Conservation (phyloP, 2,888 invertebrate genomes). For the Plebejus anna region DNA sequence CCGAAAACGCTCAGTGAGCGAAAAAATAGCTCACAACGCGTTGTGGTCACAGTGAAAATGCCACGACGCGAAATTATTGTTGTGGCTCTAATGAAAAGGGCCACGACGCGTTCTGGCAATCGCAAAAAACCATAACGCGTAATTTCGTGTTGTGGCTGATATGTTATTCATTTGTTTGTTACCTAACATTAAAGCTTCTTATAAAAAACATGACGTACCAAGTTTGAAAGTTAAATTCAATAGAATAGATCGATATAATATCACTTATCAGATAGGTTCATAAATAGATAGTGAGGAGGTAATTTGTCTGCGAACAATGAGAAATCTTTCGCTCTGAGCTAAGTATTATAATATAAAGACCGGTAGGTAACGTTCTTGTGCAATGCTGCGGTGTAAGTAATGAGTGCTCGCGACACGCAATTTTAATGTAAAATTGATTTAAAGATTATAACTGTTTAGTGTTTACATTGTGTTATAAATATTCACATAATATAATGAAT, state of each 20-base stretch:
- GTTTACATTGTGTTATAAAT: too few relatives aligned
- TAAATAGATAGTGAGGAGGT: constrained; percentile 36
- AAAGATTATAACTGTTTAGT: too few relatives aligned
- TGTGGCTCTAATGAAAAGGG: too few relatives aligned
- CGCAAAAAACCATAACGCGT: too few relatives aligned
- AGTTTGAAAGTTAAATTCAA: constrained; percentile 5
- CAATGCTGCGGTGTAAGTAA: constrained; percentile 45
- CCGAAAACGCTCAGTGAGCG: too few relatives aligned
- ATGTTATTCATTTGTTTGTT: background rate
- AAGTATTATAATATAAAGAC: constrained; percentile 57
- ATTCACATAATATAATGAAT: too few relatives aligned
- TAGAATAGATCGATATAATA: background rate
- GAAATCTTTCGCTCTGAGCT: constrained; percentile 65
- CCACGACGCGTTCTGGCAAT: too few relatives aligned
- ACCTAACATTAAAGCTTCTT: background rate
- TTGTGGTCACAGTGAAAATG: too few relatives aligned
- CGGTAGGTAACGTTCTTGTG: constrained; percentile 45
- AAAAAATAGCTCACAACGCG: too few relatives aligned
- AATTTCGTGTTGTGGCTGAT: too few relatives aligned
- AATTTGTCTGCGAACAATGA: constrained; percentile 72
- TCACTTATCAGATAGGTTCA: background rate
- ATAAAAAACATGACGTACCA: background rate
- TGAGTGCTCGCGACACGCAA: constrained; percentile 24
- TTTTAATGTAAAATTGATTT: too few relatives aligned
- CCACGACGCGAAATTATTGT: too few relatives aligned